Evolutionary conservation across 2,888 invertebrate species (phyloP).

Genomic region (Cepaea hortensis): DNA sequence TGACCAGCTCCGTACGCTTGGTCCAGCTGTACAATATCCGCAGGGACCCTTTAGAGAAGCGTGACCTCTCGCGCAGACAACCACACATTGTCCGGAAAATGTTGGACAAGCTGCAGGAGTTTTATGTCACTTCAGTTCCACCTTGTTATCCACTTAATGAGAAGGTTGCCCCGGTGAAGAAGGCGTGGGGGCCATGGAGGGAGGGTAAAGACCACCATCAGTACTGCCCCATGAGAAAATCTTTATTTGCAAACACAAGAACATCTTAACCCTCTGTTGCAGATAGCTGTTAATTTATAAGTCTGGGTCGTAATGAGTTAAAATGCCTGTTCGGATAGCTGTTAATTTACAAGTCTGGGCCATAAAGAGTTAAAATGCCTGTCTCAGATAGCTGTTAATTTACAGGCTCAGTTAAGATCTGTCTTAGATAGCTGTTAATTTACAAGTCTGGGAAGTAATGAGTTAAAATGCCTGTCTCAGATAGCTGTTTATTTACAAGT

Average conservation of each 20-base stretch:
- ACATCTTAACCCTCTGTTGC: not conserved
- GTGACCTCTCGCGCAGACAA: not conserved
- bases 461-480: too few species aligned
- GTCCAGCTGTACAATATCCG: slow-evolving; percentile 31
- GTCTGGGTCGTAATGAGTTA: too few species aligned
- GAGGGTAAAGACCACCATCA: not conserved
- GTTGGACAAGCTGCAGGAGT: slow-evolving; percentile 24
- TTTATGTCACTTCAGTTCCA: slow-evolving; percentile 28
- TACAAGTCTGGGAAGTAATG: too few species aligned
- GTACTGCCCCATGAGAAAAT: not conserved
- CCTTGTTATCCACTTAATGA: slow-evolving; percentile 9
- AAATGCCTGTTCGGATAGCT: too few species aligned
- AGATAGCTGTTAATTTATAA: too few species aligned
- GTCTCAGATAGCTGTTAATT: too few species aligned
- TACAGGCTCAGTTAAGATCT: too few species aligned
- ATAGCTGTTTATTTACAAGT: too few species aligned
- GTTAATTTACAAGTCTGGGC: too few species aligned
- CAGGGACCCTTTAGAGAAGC: slow-evolving; percentile 14
- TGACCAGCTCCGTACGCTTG: not conserved
- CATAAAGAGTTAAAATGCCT: too few species aligned
- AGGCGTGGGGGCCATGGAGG: slow-evolving; percentile 39
- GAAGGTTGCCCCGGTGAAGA: not conserved
- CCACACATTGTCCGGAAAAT: not conserved
- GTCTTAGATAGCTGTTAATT: too few species aligned
- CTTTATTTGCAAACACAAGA: not conserved